Evolutionary conservation across 1,140 invertebrate species (phyloP).

Genomic region (Dendrolimus punctatus): DNA sequence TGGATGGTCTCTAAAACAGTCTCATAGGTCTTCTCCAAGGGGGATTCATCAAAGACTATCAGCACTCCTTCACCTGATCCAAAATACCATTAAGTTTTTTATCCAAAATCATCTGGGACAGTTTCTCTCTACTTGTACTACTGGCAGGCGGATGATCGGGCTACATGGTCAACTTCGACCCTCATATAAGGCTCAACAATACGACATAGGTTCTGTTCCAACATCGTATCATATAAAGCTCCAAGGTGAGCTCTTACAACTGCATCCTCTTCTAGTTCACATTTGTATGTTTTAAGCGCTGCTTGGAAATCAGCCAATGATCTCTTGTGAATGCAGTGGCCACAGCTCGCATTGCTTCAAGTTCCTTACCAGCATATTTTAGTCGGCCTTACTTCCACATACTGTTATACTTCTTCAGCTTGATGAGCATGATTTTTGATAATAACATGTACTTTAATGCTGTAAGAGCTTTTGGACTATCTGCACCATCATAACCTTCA

Average conservation of each 20-base stretch:
- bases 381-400: slow-evolving; percentile 95
- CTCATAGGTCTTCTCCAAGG: slow-evolving; percentile 97
- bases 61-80: slow-evolving; percentile 98
- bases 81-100: slow-evolving; percentile 97
- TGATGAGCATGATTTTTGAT: slow-evolving; percentile 97
- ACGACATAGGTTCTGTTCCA: slow-evolving; percentile 98
- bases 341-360: slow-evolving; percentile 98
- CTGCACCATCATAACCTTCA: slow-evolving; percentile 98
- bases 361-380: slow-evolving; percentile 95
- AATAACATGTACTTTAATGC: slow-evolving; percentile 99
- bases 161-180: slow-evolving; percentile 87
- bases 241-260: slow-evolving; percentile 97
- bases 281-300: slow-evolving; percentile 88
- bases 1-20: slow-evolving; percentile 97
- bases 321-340: slow-evolving; percentile 95
- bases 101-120: slow-evolving; percentile 99
- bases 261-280: slow-evolving; percentile 95
- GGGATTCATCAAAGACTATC: slow-evolving; percentile 96
- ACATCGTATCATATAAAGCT: slow-evolving; percentile 97
- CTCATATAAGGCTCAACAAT: slow-evolving; percentile 99
- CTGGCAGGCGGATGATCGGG: slow-evolving; percentile 82
- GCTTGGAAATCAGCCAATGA: slow-evolving; percentile 94
- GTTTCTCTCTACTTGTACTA: slow-evolving; percentile 97
- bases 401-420: slow-evolving; percentile 97
- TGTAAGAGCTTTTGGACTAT: slow-evolving; percentile 91